Base-by-base conservation (phyloP, 64 coral and sea anemone genomes). In the Montipora foliosa region DNA sequence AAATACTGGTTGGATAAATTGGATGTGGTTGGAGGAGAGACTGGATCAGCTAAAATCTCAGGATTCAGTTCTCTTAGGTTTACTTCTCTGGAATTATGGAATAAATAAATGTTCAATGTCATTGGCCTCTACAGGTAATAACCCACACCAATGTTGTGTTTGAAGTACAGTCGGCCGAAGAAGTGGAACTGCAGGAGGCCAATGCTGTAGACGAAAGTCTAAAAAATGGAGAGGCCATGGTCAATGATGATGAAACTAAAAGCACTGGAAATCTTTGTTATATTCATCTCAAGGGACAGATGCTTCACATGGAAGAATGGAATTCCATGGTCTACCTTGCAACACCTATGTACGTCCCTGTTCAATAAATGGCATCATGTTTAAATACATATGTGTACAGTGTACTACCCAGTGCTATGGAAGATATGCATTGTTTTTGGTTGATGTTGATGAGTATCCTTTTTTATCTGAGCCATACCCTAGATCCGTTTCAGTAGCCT, bases 281-380 rank as follows among this genome's bases (percentile, higher is more conserved):
- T 21, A 95, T 97, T 55, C 96, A 97, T 29, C 89, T 97, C 13
- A 97, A 97, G 46, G 96, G 96, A 2, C 96, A 97, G 55, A 97
- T 97, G 96, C 48, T 97, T 58, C 90, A 83, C 67, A 95, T 97
- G 82, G 93, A 97, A 2, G 96, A 98, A 25, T 98, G 96, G 93
- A 86, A 98, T 58, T 87, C 96, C 3, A 91, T 98, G 52, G 96
- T 90, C 8, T 98, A 98, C 78, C 78, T 98, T 48, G 93, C 96
- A 15, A 98, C 96, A 50, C 96, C 96, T 5, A 93, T 98, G 96
- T 98, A 77, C 92, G 96, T 92, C 14, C 4, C 17, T 7, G 8
- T 64, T 3, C 3, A 14, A 12, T 64, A 64, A 14, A 8, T 57
- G 53, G 11, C 2, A 11, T 57, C 11, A 57, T 8, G 53, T 6